Evolutionary conservation across 2,888 invertebrate genomes (phyloP).

Genomic region (Drosophila rellima): DNA sequence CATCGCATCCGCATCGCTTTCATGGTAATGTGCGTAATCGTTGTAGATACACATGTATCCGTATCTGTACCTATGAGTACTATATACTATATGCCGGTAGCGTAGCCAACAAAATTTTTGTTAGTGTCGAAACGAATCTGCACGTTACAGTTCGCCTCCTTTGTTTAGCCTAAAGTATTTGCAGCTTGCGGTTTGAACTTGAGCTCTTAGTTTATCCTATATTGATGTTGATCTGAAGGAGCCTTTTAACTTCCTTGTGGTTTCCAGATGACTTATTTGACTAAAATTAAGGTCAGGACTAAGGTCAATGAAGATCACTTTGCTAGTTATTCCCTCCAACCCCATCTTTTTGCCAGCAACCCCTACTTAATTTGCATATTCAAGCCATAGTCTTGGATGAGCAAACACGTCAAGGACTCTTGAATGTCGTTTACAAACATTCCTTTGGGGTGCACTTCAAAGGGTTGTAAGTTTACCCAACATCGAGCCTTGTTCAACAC

Average conservation of each 20-base stretch:
- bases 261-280: too few relatives aligned
- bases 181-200: not conserved
- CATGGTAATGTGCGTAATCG: slow-evolving; percentile 63
- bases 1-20: slow-evolving; percentile 69
- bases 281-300: too few relatives aligned
- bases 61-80: slow-evolving; percentile 12
- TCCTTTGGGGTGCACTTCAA: slow-evolving; percentile 1
- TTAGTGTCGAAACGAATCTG: slow-evolving; percentile 62
- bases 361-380: slow-evolving; percentile 48
- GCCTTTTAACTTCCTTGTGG: too few relatives aligned
- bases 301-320: too few relatives aligned
- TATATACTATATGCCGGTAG: slow-evolving; percentile 32
- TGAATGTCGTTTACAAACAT: not conserved
- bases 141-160: slow-evolving; percentile 71
- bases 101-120: slow-evolving; percentile 41
- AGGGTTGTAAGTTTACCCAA: not conserved
- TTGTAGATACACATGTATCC: slow-evolving; percentile 14
- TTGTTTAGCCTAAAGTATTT: slow-evolving; percentile 43
- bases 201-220: not conserved
- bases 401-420: slow-evolving; percentile 38
- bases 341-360: not conserved
- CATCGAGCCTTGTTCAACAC: slow-evolving; percentile 12
- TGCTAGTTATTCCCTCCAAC: not conserved
- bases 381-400: slow-evolving; percentile 32
- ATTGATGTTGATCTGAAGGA: not conserved